A percentile compares a stretch with the other conserved stretches of the same genome.
Conservation (phyloP, 2,888 invertebrate genomes). For the Cephonodes hylas region DNA sequence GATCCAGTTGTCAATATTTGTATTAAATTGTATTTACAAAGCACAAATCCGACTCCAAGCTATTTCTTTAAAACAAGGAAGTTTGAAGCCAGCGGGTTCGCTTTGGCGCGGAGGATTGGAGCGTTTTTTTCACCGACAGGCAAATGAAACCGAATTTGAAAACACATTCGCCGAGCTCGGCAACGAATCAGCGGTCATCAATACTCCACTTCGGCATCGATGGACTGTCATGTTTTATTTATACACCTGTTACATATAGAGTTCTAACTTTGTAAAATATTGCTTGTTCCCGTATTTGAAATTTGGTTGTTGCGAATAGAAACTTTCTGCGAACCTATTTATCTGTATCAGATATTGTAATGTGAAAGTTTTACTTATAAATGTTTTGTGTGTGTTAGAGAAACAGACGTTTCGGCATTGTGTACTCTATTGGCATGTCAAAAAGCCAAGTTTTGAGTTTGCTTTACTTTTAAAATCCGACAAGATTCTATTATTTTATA, state of each 20-base stretch:
- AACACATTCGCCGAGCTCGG: conserved; percentile 1
- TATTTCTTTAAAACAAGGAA: not conserved
- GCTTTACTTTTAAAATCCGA: no score
- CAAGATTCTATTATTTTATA: no score
- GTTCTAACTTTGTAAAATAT: conserved; percentile 31
- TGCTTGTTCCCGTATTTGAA: conserved; percentile 15
- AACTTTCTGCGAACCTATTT: not conserved
- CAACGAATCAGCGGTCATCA: conserved; percentile 6
- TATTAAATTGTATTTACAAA: not conserved
- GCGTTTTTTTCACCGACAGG: not conserved
- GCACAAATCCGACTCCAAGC: not conserved
- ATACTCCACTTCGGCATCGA: conserved; percentile 14
- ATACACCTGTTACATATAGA: conserved; percentile 6
- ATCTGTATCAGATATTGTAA: not conserved
- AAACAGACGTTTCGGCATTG: no score
- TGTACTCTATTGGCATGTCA: no score
- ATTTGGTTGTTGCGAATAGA: not conserved
- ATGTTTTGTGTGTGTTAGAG: no score
- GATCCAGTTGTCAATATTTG: not conserved
- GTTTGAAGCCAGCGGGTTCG: not conserved
- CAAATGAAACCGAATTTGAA: conserved; percentile 1
- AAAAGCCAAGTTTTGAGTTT: no score
- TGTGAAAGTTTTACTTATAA: not conserved
- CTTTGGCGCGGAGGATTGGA: not conserved
- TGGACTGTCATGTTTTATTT: conserved; percentile 10